Evolutionary conservation across 2,113 vertebrate species (phyloP), one percentile per base, ranked within the genome.

Genomic region (Plecotus auritus): DNA sequence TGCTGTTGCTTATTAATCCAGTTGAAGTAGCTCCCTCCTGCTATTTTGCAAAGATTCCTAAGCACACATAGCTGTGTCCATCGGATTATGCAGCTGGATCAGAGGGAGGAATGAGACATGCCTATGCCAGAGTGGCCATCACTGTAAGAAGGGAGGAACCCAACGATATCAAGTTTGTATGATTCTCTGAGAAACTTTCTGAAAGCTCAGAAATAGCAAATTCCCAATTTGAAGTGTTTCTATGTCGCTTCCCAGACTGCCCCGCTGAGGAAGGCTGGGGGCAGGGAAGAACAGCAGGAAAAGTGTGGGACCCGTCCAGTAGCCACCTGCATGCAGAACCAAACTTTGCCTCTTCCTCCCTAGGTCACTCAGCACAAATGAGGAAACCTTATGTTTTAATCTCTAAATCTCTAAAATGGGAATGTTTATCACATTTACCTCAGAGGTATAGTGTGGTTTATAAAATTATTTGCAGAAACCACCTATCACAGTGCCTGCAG

Each of bases 321-420:
- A 45, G 14, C 30, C 64, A 20, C 17, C 1, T 77, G 32, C 1
- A 18, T 18, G 22, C 37, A 90, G n/a, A 90, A 51, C 40, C 61
- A 82, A 67, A 26, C 28, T 32, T 28, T 2, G 7, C 51, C n/a
- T 78, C 72, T 80, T 85, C 30, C 74, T 66, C 20, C n/a, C 42
- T 70, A 13, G 8, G 35, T 40, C 61, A 76, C 37, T 94, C 10
- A 20, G 42, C 56, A 49, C 83, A 66, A 70, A 90, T 20, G 11
- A 96, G 87, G 69, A 85, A 94, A 54, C 28, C 30, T 76, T n/a
- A 14, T 20, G 76, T 45, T 90, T 85, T 16, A 37, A 49, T 90
- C 66, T 78, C 77, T 90, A 89, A 81, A 93, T 88, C 72, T 93
- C 59, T 85, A 49, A 90, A 92, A 84, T 88, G 94, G 67, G 70